These are phyloP conservation scores for Oreocharis arfaki DNA, from an alignment of 2,113 vertebrate genomes.

Conservation along the genomic window DNA sequence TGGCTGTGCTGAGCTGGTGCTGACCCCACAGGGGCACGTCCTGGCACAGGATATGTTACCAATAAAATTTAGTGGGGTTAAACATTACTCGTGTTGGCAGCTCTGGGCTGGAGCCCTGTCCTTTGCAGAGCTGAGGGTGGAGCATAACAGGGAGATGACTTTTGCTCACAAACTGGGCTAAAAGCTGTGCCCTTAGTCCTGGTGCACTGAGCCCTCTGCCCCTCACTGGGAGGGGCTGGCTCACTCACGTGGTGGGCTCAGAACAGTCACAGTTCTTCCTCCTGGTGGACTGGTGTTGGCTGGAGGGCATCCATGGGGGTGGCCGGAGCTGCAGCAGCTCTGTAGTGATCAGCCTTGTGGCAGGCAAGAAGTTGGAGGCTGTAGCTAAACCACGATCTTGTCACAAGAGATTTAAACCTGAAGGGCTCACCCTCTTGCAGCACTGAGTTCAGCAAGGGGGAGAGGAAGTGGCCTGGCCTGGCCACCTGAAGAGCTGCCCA, in stretches of 20 bases:
- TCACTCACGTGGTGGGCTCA: neutral
- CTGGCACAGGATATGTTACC: slow-evolving; percentile 32
- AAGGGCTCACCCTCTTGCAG: neutral
- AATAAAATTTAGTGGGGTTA: slow-evolving; percentile 58
- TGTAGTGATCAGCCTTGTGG: neutral
- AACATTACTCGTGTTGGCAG: slow-evolving; percentile 46
- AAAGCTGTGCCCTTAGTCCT: neutral
- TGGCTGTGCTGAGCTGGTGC: neutral
- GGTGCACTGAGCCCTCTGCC: neutral
- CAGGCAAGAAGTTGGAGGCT: neutral
- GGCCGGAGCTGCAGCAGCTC: neutral
- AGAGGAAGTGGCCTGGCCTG: neutral
- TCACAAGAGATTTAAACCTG: neutral
- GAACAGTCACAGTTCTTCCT: neutral
- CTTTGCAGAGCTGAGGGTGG: neutral
- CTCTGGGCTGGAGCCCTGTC: neutral
- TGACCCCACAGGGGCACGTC: neutral
- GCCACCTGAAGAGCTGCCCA: neutral
- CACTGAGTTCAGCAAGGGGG: neutral
- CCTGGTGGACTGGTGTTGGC: neutral
- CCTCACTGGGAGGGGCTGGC: neutral
- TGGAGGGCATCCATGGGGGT: neutral
- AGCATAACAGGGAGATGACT: neutral
- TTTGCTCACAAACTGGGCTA: neutral
- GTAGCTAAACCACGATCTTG: neutral